A percentile compares a stretch with the other conserved stretches of the same genome.
Evolutionary conservation across 2,797 vertebrate genomes (phyloP).

Genomic region (Liparis tanakae): DNA sequence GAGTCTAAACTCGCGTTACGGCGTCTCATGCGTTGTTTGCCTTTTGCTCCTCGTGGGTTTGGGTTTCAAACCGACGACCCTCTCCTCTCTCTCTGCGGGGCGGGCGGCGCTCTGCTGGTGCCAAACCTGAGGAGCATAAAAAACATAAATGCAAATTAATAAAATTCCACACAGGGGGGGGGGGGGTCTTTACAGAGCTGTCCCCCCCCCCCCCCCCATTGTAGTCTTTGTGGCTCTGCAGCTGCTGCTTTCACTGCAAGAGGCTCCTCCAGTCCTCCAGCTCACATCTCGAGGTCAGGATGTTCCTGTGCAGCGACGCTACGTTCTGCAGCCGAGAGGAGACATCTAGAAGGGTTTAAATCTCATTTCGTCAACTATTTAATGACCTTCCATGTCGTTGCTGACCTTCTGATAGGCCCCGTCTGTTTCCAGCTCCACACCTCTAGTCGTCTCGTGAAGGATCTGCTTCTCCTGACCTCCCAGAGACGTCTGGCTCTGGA

Average conservation of each 20-base stretch:
- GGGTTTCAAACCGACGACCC: background rate
- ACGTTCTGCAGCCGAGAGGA: too few relatives aligned
- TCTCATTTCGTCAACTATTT: background rate
- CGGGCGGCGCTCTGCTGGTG: conserved; percentile 26
- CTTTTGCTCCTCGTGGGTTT: background rate
- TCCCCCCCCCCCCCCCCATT: conserved; percentile 72
- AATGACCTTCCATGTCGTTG: background rate
- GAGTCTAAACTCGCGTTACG: background rate
- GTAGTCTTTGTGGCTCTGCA: conserved; percentile 80
- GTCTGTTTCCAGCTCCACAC: background rate
- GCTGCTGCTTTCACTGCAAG: conserved; percentile 74
- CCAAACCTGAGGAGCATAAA: conserved; percentile 58
- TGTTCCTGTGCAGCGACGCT: too few relatives aligned
- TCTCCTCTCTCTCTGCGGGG: conserved; percentile 33
- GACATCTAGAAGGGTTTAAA: background rate
- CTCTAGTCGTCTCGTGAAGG: conserved; percentile 9
- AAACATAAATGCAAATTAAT: conserved; percentile 78
- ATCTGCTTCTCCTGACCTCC: conserved; percentile 3
- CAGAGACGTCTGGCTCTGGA: background rate
- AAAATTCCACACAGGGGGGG: conserved; percentile 68
- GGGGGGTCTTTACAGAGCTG: conserved; percentile 70
- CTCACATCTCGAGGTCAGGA: conserved; percentile 13
- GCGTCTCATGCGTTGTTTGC: background rate
- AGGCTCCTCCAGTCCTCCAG: conserved; percentile 35
- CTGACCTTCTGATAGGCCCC: background rate